A percentile compares a stretch with the other conserved stretches of the same genome.
Conservation (phyloP, 2,113 vertebrate species). For the Rhinogobius similis region DNA sequence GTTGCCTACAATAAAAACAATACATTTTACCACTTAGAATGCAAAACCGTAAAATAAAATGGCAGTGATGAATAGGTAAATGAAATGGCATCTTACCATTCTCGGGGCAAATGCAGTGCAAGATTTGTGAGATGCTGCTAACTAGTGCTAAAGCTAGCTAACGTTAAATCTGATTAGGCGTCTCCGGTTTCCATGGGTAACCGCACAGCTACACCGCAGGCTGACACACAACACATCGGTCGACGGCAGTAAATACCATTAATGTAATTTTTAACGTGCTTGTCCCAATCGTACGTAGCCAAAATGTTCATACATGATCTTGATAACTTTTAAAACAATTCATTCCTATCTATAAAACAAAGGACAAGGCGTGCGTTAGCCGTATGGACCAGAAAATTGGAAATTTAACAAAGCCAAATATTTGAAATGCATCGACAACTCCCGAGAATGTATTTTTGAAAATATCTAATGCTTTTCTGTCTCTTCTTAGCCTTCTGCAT, state of each 20-base stretch:
- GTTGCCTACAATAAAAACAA: constrained; percentile 64
- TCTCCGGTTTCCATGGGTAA: constrained; percentile 65
- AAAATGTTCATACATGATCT: not conserved
- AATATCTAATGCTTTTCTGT: not conserved
- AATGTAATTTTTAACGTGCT: not conserved
- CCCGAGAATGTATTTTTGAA: not conserved
- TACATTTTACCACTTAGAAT: not conserved
- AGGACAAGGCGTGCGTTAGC: too few relatives aligned
- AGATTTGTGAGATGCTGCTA: constrained; percentile 4
- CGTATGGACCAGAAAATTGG: not conserved
- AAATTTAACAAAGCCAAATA: not conserved
- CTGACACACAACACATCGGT: not conserved
- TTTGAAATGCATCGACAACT: not conserved
- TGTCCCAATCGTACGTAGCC: too few relatives aligned
- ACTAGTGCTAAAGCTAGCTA: constrained; percentile 14
- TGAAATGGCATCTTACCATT: constrained; percentile 48
- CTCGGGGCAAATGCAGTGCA: not conserved
- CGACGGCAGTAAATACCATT: rapidly evolving
- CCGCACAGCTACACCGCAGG: constrained; percentile 1
- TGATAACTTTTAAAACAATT: not conserved
- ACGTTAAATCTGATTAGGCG: constrained; percentile 52
- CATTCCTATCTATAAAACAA: not conserved
- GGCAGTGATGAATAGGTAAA: not conserved
- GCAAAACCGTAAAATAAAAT: not conserved
- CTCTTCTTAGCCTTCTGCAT: not conserved